Evolutionary conservation across 2,888 invertebrate genomes (phyloP).

Genomic region (Netelia virgata): DNA sequence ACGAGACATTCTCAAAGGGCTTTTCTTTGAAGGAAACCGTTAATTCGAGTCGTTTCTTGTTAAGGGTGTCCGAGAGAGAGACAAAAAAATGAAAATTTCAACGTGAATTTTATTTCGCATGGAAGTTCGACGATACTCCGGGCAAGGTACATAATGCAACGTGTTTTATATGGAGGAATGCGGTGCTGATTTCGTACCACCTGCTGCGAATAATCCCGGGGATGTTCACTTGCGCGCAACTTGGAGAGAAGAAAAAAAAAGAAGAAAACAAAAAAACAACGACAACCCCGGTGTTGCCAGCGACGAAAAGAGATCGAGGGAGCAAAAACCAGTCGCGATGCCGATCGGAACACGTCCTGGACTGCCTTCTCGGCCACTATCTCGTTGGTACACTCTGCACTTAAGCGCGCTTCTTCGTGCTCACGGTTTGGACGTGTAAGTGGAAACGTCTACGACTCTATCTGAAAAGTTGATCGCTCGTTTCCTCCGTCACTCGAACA

Average conservation of each 20-base stretch:
- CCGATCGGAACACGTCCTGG: slow-evolving; percentile 68
- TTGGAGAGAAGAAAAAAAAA: slow-evolving; percentile 26
- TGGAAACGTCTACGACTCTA: slow-evolving; percentile 55
- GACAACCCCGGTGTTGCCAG: slow-evolving; percentile 20
- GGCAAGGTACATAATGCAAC: slow-evolving; percentile 6
- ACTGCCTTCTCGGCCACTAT: slow-evolving; percentile 46
- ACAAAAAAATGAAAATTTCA: not conserved
- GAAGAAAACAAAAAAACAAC: not conserved
- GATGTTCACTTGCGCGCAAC: slow-evolving; percentile 7
- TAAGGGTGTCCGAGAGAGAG: not conserved
- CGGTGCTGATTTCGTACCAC: slow-evolving; percentile 51
- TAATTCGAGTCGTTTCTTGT: not conserved
- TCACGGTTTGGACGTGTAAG: slow-evolving; percentile 15
- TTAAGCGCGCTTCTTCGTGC: not conserved
- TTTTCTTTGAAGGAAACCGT: not conserved
- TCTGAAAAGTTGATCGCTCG: slow-evolving; percentile 41
- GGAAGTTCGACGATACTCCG: not conserved
- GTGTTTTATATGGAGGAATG: slow-evolving; percentile 46
- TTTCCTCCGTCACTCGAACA: slow-evolving; percentile 1
- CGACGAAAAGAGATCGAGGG: slow-evolving; percentile 54
- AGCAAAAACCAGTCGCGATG: slow-evolving; percentile 71
- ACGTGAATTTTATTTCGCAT: not conserved
- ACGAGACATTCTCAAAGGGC: too few relatives aligned
- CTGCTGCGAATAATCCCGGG: slow-evolving; percentile 51
- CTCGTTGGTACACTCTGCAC: slow-evolving; percentile 45